These are phyloP conservation scores for Bombyx mandarina DNA, from an alignment of 1,140 invertebrate species.

Conservation along the genomic window DNA sequence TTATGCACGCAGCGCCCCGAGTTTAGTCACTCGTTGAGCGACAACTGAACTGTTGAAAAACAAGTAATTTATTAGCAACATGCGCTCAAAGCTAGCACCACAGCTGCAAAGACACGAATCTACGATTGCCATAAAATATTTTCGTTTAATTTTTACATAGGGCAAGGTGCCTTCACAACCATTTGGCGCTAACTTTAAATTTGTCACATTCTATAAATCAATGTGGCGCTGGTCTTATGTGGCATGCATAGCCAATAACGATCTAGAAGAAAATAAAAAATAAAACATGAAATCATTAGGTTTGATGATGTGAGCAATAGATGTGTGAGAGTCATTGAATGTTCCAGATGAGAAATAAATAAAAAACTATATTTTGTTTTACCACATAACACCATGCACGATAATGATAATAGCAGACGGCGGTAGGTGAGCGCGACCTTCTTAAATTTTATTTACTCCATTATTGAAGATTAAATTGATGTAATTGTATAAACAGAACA, in stretches of 20 bases:
- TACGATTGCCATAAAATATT: background rate
- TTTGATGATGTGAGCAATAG: background rate
- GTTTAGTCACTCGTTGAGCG: constrained; percentile 69
- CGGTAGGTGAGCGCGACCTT: no score
- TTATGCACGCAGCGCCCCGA: constrained; percentile 67
- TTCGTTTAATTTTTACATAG: background rate
- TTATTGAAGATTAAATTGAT: no score
- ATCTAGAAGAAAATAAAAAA: constrained; percentile 11
- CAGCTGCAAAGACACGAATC: constrained; percentile 31
- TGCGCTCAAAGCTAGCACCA: constrained; percentile 61
- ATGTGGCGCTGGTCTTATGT: constrained; percentile 61
- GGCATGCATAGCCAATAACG: constrained; percentile 41
- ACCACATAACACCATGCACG: constrained; percentile 67
- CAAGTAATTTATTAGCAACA: constrained; percentile 70
- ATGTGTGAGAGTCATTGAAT: constrained; percentile 9
- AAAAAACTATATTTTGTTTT: constrained; percentile 15
- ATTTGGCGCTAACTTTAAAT: constrained; percentile 54
- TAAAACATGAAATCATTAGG: constrained; percentile 5
- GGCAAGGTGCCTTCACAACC: constrained; percentile 39
- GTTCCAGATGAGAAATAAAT: constrained; percentile 8
- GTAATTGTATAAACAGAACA: background rate
- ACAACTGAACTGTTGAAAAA: constrained; percentile 70
- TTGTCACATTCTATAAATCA: constrained; percentile 29
- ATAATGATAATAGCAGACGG: constrained; percentile 9
- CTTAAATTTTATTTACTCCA: no score